phyloP scores from a whole-genome alignment of 2,113 vertebrate genomes.

The Osmerus mordax region DNA sequence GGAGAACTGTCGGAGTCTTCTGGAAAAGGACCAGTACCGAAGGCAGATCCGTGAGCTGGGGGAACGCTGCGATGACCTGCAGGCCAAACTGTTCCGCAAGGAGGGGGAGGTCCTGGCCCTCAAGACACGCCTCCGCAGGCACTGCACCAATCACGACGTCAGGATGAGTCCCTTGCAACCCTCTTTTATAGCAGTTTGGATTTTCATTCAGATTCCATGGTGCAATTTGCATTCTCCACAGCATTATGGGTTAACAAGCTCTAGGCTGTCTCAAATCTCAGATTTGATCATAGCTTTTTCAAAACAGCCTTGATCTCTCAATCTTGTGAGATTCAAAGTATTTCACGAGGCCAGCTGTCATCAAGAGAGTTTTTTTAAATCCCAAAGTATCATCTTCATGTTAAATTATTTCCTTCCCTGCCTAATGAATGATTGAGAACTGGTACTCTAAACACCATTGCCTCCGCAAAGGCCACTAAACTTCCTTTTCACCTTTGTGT shows the following conservation, averaged over 20 bases:
- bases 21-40: conserved; percentile 83
- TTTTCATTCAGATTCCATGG: not conserved
- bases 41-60: conserved; percentile 81
- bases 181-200: not conserved
- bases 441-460: no score
- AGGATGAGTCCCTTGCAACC: conserved; percentile 5
- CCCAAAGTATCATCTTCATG: no score
- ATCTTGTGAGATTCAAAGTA: not conserved
- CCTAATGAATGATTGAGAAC: no score
- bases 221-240: not conserved
- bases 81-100: conserved; percentile 81
- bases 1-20: conserved; percentile 76
- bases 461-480: no score
- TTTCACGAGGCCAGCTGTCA: no score
- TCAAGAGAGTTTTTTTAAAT: no score
- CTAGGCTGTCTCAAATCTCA: not conserved
- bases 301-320: not conserved
- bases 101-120: conserved; percentile 77
- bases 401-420: no score
- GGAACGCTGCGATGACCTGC: conserved; percentile 79
- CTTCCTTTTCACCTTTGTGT: no score
- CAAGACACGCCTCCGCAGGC: conserved; percentile 72
- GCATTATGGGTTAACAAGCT: not conserved
- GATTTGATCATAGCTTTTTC: not conserved
- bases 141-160: conserved; percentile 60